Evolutionary conservation across 2,113 vertebrate species (phyloP).

Genomic region (Ceyx melanurus): DNA sequence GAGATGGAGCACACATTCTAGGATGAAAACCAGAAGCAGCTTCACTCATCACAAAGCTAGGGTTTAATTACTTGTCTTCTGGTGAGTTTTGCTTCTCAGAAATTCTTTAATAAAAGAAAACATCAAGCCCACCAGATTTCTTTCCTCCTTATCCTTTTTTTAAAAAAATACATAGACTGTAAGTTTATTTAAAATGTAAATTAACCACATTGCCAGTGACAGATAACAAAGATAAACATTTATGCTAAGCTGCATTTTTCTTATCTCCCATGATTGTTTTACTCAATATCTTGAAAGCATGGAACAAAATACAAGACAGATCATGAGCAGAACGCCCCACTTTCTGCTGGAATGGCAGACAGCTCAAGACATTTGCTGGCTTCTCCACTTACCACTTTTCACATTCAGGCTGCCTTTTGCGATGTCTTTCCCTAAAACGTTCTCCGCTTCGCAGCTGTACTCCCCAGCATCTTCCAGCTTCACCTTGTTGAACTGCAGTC

Average conservation of each 20-base stretch:
- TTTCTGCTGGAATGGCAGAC: slow-evolving; percentile 2
- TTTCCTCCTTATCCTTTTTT: slow-evolving; percentile 51
- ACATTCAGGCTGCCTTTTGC: slow-evolving; percentile 89
- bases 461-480: slow-evolving; percentile 93
- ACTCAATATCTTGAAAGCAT: slow-evolving; percentile 49
- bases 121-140: slow-evolving; percentile 2
- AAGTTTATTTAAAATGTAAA: slow-evolving; percentile 74
- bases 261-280: slow-evolving; percentile 59
- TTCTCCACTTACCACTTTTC: slow-evolving; percentile 91
- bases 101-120: slow-evolving; percentile 72
- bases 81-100: slow-evolving; percentile 61
- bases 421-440: slow-evolving; percentile 87
- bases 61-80: slow-evolving; percentile 42
- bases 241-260: slow-evolving; percentile 73
- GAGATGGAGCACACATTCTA: slow-evolving; percentile 58
- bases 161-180: slow-evolving; percentile 63
- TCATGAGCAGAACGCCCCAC: slow-evolving; percentile 23
- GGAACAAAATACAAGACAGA: slow-evolving; percentile 44
- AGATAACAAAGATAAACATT: slow-evolving; percentile 79
- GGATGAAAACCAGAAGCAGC: slow-evolving; percentile 55
- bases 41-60: slow-evolving; percentile 55
- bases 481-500: slow-evolving; percentile 92
- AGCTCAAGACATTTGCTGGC: slow-evolving; percentile 26
- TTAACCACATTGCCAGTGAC: slow-evolving; percentile 67
- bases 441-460: slow-evolving; percentile 96